Evolutionary conservation across 23 tunicate species (phyloP).

Genomic region (Clavelina lepadiformis): DNA sequence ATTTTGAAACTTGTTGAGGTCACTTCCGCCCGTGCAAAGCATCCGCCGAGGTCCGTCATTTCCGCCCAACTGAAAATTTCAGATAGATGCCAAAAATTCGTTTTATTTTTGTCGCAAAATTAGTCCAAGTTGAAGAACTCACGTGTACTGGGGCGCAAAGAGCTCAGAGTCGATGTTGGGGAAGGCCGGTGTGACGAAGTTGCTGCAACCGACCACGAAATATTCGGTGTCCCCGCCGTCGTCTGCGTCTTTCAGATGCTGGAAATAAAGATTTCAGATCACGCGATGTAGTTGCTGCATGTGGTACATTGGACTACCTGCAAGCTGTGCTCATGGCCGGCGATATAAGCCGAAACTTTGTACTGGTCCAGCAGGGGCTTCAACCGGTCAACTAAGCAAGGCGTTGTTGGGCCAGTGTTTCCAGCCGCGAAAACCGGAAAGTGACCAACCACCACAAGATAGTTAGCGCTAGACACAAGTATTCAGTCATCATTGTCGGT

Average conservation of each 20-base stretch:
- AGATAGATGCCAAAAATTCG: no score
- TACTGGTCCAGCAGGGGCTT: conserved; percentile 49
- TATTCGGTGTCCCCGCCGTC: conserved; percentile 8
- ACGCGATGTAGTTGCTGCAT: no score
- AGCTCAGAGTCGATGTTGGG: conserved; percentile 9
- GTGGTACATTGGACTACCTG: conserved; percentile 18
- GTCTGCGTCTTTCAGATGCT: conserved; percentile 21
- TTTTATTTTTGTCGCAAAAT: no score
- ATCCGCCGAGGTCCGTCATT: conserved; percentile 15
- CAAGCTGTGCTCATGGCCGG: conserved; percentile 58
- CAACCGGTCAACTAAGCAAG: conserved; percentile 34
- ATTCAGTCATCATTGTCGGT: neutral
- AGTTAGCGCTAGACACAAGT: conserved; percentile 33
- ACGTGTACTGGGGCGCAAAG: conserved; percentile 3
- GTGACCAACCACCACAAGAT: conserved; percentile 62
- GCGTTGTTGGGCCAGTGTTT: conserved; percentile 35
- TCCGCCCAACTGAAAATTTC: conserved; percentile 15
- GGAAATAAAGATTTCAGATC: no score
- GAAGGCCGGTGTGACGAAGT: conserved; percentile 49
- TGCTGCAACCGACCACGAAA: conserved; percentile 57
- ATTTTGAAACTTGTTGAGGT: conserved; percentile 4
- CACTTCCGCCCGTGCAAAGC: conserved; percentile 22
- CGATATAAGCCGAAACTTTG: conserved; percentile 46
- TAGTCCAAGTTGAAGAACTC: neutral
- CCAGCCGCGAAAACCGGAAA: conserved; percentile 50